Percentiles rank a stretch among this genome's conserved stretches.
These are phyloP conservation scores for Diplazon laetatorius DNA, from an alignment of 2,888 invertebrate species.

Conservation along the genomic window DNA sequence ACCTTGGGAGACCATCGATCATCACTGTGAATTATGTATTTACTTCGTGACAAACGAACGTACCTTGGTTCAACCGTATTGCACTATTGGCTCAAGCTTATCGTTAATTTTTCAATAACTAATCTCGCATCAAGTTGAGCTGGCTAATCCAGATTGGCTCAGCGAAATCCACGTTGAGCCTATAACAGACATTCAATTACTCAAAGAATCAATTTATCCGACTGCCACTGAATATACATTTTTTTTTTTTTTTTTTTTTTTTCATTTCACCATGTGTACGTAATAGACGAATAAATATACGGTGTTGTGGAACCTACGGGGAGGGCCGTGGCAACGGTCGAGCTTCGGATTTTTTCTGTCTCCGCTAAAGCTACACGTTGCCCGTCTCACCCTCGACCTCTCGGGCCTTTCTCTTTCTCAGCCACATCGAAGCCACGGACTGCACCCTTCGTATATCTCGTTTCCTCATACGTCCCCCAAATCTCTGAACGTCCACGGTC, in stretches of 20 bases:
- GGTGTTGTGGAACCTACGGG: constrained; percentile 47
- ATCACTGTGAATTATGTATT: too few species aligned
- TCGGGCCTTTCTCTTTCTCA: constrained; percentile 27
- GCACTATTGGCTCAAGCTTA: too few species aligned
- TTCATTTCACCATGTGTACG: constrained; percentile 17
- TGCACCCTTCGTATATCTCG: constrained; percentile 28
- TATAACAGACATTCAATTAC: too few species aligned
- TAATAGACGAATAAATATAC: constrained; percentile 60
- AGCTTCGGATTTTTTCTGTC: constrained; percentile 41
- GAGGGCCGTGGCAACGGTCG: constrained; percentile 24
- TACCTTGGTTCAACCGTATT: too few species aligned
- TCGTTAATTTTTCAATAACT: too few species aligned
- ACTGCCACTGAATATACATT: too few species aligned
- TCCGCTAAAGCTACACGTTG: constrained; percentile 37
- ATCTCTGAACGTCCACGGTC: background rate
- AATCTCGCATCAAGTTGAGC: too few species aligned
- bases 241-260: background rate
- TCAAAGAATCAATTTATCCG: too few species aligned
- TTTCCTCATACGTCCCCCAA: constrained; percentile 9
- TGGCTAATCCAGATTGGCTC: too few species aligned
- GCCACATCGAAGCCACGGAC: constrained; percentile 30
- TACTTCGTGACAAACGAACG: too few species aligned
- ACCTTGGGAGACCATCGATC: too few species aligned
- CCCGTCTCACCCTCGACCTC: constrained; percentile 21
- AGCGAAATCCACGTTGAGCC: too few species aligned